Base-by-base conservation (phyloP, 1,140 invertebrate species). In the Atta cephalotes region DNA sequence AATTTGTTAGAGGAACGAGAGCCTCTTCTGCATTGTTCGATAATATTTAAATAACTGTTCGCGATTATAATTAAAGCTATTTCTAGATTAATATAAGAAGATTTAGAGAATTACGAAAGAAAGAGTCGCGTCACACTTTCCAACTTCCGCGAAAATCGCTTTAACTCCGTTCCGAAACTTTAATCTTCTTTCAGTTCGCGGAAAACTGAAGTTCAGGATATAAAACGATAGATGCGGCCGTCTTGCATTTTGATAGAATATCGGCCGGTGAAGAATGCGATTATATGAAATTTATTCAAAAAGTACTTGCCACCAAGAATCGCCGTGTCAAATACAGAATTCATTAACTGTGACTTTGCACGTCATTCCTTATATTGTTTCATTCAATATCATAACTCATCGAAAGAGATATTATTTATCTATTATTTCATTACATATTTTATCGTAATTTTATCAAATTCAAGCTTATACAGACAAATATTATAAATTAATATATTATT, bases 161-260 rank as follows among this genome's bases (percentile, higher is more conserved):
- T 89, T 74, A 84, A 89, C 77, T 90, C 86, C 79, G 72, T 80
- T 78, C 60, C 39, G n/a, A 74, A 63, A 87, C 85, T 90, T 90
- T 90, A 89, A 89, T 90, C 89, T 90, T 89, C 88, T 90, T 90
- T 90, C 74, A 60, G 85, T 87, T 78, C 78, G 49, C 18, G 66
- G 78, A 84, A 84, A 79, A 84, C 39, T 58, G 72, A 72, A 66
- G 82, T 85, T 85, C 62, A 62, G 76, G 72, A 79, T 85, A 85
- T 85, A 85, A 85, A 79, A 68, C 84, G 85, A 90, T 80, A 60
- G 87, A 88, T 87, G 79, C 63, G 49, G 51, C 88, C 85, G 77
- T 86, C 89, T 65, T 79, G 63, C 76, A 85, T 85, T 85, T 68
- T 79, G 82, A 85, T 85, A 45, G 63, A 63, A 79, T 85, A 85